These are phyloP conservation scores for Ciconia stormi DNA, from an alignment of 2,113 vertebrate species.

Conservation along the genomic window DNA sequence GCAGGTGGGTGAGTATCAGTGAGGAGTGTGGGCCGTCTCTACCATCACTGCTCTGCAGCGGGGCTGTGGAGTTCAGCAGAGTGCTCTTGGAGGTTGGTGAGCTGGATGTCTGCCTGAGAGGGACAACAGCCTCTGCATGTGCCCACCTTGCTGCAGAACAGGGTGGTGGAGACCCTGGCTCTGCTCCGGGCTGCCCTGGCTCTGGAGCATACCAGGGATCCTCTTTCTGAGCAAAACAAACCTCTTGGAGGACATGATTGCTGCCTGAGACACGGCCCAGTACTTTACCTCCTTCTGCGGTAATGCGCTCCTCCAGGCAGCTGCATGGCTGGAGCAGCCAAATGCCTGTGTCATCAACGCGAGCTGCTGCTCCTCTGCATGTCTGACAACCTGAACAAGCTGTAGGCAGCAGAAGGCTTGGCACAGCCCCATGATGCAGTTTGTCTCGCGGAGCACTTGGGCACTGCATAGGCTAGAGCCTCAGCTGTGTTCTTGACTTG, in stretches of 20 bases:
- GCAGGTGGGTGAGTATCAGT: too few relatives aligned
- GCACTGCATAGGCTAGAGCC: neutral
- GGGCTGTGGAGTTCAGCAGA: neutral
- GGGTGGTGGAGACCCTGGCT: neutral
- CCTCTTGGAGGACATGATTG: neutral
- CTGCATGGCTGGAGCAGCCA: neutral
- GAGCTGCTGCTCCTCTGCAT: neutral
- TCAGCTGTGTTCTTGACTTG: neutral
- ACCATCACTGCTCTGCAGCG: accelerated
- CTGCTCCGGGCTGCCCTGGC: neutral
- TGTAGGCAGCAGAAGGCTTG: neutral
- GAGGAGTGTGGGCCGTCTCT: neutral
- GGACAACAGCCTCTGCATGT: neutral
- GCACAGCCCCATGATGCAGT: accelerated
- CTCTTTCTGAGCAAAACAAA: neutral
- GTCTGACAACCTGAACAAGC: accelerated
- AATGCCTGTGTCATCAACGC: accelerated
- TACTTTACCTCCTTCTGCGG: neutral
- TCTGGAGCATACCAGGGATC: neutral
- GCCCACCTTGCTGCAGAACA: neutral
- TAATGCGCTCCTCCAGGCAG: accelerated
- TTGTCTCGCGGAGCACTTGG: accelerated
- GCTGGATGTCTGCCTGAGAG: too few relatives aligned
- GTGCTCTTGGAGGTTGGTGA: neutral
- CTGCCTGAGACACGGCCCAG: neutral